A percentile compares a stretch with the other conserved stretches of the same genome.
phyloP scores from a whole-genome alignment of 2,797 vertebrate species.

The Geotrypetes seraphini region DNA sequence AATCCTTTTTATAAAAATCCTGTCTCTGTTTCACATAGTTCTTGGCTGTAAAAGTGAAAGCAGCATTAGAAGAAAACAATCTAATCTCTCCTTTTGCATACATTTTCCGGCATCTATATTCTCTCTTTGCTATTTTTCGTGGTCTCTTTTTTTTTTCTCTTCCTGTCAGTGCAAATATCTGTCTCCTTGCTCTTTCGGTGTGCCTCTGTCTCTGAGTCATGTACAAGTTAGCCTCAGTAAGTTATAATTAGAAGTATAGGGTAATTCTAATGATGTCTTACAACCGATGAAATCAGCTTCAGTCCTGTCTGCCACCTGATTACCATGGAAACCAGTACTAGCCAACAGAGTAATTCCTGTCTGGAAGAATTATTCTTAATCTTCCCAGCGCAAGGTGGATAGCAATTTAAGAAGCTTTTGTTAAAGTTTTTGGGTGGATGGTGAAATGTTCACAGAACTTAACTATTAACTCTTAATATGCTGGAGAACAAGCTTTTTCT shows the following conservation, averaged over 20 bases:
- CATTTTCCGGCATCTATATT: constrained; percentile 16
- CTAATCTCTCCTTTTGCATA: constrained; percentile 15
- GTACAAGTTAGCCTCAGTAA: constrained; percentile 32
- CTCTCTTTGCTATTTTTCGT: no score
- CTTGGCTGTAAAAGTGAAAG: not conserved
- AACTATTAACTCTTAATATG: constrained; percentile 51
- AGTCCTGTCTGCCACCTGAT: constrained; percentile 44
- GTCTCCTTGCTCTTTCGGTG: constrained; percentile 21
- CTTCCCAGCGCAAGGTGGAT: constrained; percentile 34
- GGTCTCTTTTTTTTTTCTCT: constrained; percentile 16
- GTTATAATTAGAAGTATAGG: constrained; percentile 53
- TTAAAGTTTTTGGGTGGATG: constrained; percentile 42
- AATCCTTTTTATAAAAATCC: not conserved
- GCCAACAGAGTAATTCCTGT: constrained; percentile 46
- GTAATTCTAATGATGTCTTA: constrained; percentile 54
- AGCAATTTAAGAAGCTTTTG: constrained; percentile 39
- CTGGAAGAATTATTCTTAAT: constrained; percentile 58
- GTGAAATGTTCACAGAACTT: constrained; percentile 39
- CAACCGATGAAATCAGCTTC: constrained; percentile 50
- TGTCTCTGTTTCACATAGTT: constrained; percentile 1
- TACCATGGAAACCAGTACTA: constrained; percentile 53
- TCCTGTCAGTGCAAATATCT: no score
- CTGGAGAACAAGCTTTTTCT: no score
- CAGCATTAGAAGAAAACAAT: constrained; percentile 4
- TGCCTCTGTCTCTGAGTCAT: constrained; percentile 30